Conservation (phyloP, 2,888 invertebrate genomes). For the Catocala fraxini region DNA sequence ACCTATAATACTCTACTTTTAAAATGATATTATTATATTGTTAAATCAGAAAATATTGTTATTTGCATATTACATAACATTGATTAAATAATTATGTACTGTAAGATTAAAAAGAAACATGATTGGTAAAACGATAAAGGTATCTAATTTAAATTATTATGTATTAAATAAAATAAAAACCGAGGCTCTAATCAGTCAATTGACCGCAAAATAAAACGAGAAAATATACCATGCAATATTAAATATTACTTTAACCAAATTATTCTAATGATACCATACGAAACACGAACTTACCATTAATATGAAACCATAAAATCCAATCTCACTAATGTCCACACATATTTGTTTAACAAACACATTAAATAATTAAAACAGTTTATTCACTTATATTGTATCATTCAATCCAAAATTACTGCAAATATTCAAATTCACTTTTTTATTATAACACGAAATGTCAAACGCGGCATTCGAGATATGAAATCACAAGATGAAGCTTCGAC, state of each 20-base stretch:
- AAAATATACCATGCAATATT: neutral
- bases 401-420: conserved; percentile 17
- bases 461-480: conserved; percentile 63
- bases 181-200: no score
- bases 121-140: no score
- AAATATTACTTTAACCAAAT: conserved; percentile 21
- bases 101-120: no score
- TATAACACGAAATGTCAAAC: conserved; percentile 45
- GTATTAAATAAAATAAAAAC: no score
- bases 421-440: conserved; percentile 14
- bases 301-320: conserved; percentile 58
- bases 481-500: conserved; percentile 50
- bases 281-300: conserved; percentile 56
- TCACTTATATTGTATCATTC: conserved; percentile 10
- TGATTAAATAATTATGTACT: no score
- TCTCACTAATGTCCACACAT: conserved; percentile 52
- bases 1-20: no score
- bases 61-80: no score
- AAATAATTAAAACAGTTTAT: conserved; percentile 15
- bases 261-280: conserved; percentile 30
- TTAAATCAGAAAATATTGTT: no score
- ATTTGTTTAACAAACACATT: conserved; percentile 25
- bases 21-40: no score
- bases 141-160: no score
- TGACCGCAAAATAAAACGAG: no score